Base-by-base conservation (phyloP, 2,113 vertebrate species). In the Eleginops maclovinus region DNA sequence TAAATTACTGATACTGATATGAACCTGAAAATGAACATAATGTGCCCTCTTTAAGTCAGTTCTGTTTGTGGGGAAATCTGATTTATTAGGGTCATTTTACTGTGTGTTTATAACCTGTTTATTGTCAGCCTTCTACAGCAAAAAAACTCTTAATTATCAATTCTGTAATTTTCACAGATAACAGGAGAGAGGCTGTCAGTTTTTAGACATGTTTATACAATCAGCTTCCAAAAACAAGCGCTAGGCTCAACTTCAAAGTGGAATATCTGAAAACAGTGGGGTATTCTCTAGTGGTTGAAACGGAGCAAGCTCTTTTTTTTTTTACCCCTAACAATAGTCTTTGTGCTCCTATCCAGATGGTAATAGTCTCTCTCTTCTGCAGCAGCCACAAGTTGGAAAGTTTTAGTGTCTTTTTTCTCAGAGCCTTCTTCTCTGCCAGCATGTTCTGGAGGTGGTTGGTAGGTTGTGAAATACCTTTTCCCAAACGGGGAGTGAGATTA, bases 381-480 rank as follows among this genome's bases (percentile, higher is more conserved):
- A 74, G 63, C 59, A 68, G 82, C 71, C 78, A 59, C 79, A 79
- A 53, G 62, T 70, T 86, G 75, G 47, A 51, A 80, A 71, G 41
- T 43, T 59, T 81, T 64, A 44, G 44, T 21, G 51, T 77, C 63
- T 87, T 87, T 82, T 50, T 87, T 88, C 67, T 83, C 63, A 1
- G 71, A 87, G 31, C 21, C n/a, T n/a, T n/a, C n/a, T 15, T 60
- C 50, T 46, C 21, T 83, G 76, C 74, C 82, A 92, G 56, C 31
- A 16, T 47, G 36, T 63, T 84, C 53, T 65, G 61, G 78, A 83
- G 81, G 47, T 73, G 47, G 77, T 75, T 56, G 72, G 40, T 56
- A 46, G 64, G 77, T 87, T 89, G 82, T 87, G 87, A 86, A 88
- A 90, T 47, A 75, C 9, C 11, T 58, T 82, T 79, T 79, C 65